Conservation (phyloP, 2,888 invertebrate species). For the Agonopterix arenella region DNA sequence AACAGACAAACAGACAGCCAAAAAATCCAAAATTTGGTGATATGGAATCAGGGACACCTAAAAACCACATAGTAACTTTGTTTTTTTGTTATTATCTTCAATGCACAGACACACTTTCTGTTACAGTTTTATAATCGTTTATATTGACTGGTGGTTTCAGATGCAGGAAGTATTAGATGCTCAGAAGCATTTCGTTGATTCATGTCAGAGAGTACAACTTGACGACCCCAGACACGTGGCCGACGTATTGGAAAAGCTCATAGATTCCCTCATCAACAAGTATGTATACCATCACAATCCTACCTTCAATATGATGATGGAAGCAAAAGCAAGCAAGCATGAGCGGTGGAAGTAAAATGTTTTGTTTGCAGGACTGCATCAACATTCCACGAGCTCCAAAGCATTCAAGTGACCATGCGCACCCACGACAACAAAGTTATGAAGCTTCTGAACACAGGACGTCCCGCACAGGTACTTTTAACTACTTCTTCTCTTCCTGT, state of each 20-base stretch:
- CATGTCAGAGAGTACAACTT: conserved; percentile 80
- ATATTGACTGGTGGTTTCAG: conserved; percentile 31
- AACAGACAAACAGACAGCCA: too few species aligned
- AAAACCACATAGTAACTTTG: too few species aligned
- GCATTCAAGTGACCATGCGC: conserved; percentile 68
- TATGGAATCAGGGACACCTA: too few species aligned
- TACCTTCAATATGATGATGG: neutral
- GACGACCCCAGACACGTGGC: conserved; percentile 80
- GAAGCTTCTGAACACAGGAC: conserved; percentile 47
- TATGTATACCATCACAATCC: conserved; percentile 33
- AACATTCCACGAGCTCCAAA: conserved; percentile 74
- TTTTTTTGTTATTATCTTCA: too few species aligned
- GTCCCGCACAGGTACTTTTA: conserved; percentile 44
- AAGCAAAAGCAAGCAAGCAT: too few species aligned
- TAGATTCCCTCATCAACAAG: conserved; percentile 80
- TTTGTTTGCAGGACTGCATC: conserved; percentile 66
- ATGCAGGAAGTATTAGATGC: conserved; percentile 78
- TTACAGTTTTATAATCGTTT: too few species aligned
- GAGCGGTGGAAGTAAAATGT: neutral
- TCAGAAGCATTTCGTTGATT: conserved; percentile 80
- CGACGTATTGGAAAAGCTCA: conserved; percentile 77
- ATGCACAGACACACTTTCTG: too few species aligned
- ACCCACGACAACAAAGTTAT: conserved; percentile 57
- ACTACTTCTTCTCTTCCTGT: neutral
- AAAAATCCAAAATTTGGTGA: too few species aligned